These are phyloP conservation scores for Danio choprae DNA, from an alignment of 2,797 vertebrate species.

Conservation along the genomic window DNA sequence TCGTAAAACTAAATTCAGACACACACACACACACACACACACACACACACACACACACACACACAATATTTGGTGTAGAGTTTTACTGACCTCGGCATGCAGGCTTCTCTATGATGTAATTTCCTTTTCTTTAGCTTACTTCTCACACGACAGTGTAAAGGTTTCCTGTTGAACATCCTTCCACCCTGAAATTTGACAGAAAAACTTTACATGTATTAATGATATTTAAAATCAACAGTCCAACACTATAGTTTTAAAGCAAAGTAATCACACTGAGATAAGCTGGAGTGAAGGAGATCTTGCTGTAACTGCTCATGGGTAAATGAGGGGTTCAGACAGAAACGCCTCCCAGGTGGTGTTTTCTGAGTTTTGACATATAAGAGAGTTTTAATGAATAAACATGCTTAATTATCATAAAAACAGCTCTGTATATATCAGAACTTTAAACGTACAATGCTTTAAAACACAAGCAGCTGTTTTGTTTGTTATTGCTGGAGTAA, in stretches of 20 bases:
- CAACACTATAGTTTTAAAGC: no score
- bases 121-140: not conserved
- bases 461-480: no score
- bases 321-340: not conserved
- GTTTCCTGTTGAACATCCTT: not conserved
- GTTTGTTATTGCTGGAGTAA: no score
- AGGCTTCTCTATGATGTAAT: not conserved
- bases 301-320: not conserved
- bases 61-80: not conserved
- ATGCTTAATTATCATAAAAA: no score
- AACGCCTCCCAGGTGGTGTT: not conserved
- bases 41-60: no score
- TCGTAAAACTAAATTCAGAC: no score
- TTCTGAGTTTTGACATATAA: no score
- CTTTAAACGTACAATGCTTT: no score
- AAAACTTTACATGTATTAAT: not conserved
- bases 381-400: no score
- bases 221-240: not conserved
- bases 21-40: no score
- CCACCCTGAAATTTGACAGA: not conserved
- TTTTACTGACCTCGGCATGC: not conserved
- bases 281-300: not conserved
- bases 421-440: no score
- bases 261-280: not conserved
- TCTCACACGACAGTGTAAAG: not conserved